Evolutionary conservation across 2,797 vertebrate species (phyloP), one percentile per base, ranked within the genome.

Genomic region (Falco cherrug): DNA sequence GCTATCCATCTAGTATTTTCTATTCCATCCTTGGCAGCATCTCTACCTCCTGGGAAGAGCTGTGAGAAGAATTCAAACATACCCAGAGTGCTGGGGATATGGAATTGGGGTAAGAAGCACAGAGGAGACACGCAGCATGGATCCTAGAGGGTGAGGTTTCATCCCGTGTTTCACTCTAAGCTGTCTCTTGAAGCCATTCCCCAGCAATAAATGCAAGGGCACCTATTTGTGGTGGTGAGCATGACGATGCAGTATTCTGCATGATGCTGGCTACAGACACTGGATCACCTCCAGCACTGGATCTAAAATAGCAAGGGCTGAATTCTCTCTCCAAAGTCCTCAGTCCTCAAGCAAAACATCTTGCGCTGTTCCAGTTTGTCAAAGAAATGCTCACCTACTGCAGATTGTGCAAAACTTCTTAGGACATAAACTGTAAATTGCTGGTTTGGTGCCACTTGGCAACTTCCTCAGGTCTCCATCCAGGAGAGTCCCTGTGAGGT

Each of bases 371-470:
- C n/a, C 53, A 20, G n/a, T 67, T 89, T 73, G 81, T 87, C 84
- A 92, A 91, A 95, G 80, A 63, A 70, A n/a, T 51, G 16, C 53
- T 92, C 37, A 54, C 77, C 84, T 93, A 25, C 54, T 0, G 0
- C 8, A 17, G 31, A 37, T 96, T 96, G 87, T 74, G 90, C 89
- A 97, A 97, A 94, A 14, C 56, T 11, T 67, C 78, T 96, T 94
- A 53, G 75, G 90, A 89, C 93, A 96, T 80, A 59, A 94, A 95
- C 87, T 60, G 75, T 39, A 80, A 96, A 74, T 74, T 87, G 67
- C 51, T 91, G 81, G 56, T 90, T 94, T 94, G 48, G 31, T 50
- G 89, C 84, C 75, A 89, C 78, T 67, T 84, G 74, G 78, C 86
- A 87, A 79, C 56, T 96, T 96, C 95, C 95, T 77, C 47, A 57